These are phyloP conservation scores for Eulithis testata DNA, from an alignment of 2,888 invertebrate genomes.

Conservation along the genomic window DNA sequence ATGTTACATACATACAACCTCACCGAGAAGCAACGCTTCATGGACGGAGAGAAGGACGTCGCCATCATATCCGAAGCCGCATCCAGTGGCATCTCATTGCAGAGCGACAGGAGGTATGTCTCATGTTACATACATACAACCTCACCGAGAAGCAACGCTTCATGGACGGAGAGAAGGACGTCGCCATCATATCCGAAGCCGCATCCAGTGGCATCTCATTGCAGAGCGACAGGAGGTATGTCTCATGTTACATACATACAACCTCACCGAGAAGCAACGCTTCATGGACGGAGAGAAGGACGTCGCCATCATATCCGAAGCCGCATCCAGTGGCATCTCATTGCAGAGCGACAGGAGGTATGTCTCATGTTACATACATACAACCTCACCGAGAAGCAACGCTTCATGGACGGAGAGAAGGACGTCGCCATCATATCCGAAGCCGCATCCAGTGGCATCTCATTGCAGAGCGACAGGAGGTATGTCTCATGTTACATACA, in stretches of 20 bases:
- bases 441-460: slow-evolving; percentile 99
- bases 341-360: slow-evolving; percentile 95
- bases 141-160: slow-evolving; percentile 95
- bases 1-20: too few relatives aligned
- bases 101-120: slow-evolving; percentile 91
- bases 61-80: slow-evolving; percentile 99
- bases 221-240: slow-evolving; percentile 93
- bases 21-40: slow-evolving; percentile 95
- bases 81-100: slow-evolving; percentile 98
- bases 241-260: too few relatives aligned
- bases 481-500: too few relatives aligned
- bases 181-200: slow-evolving; percentile 99
- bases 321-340: slow-evolving; percentile 98
- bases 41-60: slow-evolving; percentile 99
- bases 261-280: slow-evolving; percentile 94
- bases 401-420: slow-evolving; percentile 99
- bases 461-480: slow-evolving; percentile 96
- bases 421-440: slow-evolving; percentile 99
- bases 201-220: slow-evolving; percentile 99
- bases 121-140: too few relatives aligned
- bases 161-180: slow-evolving; percentile 99
- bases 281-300: slow-evolving; percentile 99
- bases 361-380: too few relatives aligned
- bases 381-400: slow-evolving; percentile 95
- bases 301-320: slow-evolving; percentile 99